phyloP scores from a whole-genome alignment of 2,797 vertebrate genomes.

The Gobionotothen gibberifrons region DNA sequence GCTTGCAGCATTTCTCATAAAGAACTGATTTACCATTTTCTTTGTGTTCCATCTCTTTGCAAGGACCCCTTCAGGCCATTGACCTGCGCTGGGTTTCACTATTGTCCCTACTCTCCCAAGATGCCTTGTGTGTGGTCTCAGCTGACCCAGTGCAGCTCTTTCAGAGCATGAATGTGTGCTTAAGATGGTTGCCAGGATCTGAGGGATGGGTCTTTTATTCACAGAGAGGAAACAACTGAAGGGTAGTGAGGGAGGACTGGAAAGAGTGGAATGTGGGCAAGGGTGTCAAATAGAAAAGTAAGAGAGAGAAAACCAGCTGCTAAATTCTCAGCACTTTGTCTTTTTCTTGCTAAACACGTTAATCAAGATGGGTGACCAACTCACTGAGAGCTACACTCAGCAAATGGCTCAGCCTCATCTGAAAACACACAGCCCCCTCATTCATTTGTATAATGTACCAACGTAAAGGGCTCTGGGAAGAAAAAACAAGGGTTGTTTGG shows the following conservation, averaged over 20 bases:
- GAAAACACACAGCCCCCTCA: too few relatives aligned
- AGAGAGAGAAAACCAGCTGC: too few relatives aligned
- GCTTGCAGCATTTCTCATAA: not conserved
- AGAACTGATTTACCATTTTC: not conserved
- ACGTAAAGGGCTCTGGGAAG: too few relatives aligned
- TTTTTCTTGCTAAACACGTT: too few relatives aligned
- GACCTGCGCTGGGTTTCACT: not conserved
- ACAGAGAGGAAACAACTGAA: not conserved
- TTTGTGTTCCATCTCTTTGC: not conserved
- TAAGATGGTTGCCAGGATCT: constrained; percentile 23
- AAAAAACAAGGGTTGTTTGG: too few relatives aligned
- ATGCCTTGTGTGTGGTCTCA: constrained; percentile 34
- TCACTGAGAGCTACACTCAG: too few relatives aligned
- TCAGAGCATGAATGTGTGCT: constrained; percentile 33
- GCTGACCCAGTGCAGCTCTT: constrained; percentile 12
- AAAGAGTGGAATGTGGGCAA: not conserved
- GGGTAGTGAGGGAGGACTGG: not conserved
- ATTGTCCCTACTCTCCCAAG: constrained; percentile 14
- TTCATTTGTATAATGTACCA: too few relatives aligned
- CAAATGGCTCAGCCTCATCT: too few relatives aligned
- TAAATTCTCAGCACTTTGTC: too few relatives aligned
- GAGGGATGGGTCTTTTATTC: constrained; percentile 15
- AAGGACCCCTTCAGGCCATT: not conserved
- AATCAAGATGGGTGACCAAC: too few relatives aligned
- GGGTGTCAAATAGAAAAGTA: not conserved